A percentile compares a stretch with the other conserved stretches of the same genome.
These are phyloP conservation scores for Scotopteryx bipunctaria DNA, from an alignment of 2,888 invertebrate genomes.

Conservation along the genomic window DNA sequence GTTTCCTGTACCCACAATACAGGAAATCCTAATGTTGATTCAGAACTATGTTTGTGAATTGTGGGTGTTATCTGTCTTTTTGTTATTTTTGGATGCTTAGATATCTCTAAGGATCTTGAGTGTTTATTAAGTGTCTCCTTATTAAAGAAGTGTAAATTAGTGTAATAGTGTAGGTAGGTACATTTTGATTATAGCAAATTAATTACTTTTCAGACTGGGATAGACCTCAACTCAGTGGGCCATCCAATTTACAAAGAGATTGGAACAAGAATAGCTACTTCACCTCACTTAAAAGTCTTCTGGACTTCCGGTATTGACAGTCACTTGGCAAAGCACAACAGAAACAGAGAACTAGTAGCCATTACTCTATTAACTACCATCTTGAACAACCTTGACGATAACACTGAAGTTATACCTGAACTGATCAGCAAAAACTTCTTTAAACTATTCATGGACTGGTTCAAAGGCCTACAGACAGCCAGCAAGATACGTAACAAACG, in stretches of 20 bases:
- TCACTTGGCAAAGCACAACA: conserved; percentile 73
- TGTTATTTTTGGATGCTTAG: no score
- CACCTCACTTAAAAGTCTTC: conserved; percentile 79
- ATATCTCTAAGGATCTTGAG: no score
- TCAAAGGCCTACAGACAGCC: conserved; percentile 83
- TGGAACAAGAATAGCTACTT: conserved; percentile 77
- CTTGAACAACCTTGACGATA: conserved; percentile 74
- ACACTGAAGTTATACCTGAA: conserved; percentile 75
- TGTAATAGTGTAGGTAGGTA: no score
- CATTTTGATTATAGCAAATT: no score
- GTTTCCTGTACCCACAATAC: no score
- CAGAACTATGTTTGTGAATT: no score
- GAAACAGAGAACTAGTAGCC: conserved; percentile 84
- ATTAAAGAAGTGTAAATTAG: no score
- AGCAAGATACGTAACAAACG: conserved; percentile 81
- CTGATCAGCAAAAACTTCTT: conserved; percentile 86
- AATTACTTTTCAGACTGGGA: conserved; percentile 78
- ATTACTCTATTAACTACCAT: conserved; percentile 84
- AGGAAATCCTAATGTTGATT: no score
- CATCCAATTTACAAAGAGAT: conserved; percentile 87
- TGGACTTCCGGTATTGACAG: conserved; percentile 81
- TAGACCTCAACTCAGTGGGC: conserved; percentile 80
- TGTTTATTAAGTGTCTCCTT: no score
- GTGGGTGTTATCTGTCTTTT: no score
- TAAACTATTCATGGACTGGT: conserved; percentile 85